Conservation (phyloP, 2,888 invertebrate genomes). For the Thereva unica region DNA sequence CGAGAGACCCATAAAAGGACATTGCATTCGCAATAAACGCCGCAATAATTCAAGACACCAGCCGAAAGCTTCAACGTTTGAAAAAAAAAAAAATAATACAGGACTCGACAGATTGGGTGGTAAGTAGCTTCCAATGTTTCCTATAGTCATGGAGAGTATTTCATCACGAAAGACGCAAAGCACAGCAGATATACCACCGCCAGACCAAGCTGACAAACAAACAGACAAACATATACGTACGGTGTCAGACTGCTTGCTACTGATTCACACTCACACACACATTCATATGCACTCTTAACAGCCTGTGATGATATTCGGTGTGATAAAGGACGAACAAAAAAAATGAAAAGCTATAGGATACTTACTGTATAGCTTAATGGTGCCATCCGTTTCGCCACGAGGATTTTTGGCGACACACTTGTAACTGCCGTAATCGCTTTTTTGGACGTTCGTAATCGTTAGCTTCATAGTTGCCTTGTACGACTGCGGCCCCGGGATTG, state of each 20-base stretch:
- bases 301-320: slow-evolving; percentile 6
- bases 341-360: slow-evolving; percentile 47
- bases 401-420: slow-evolving; percentile 89
- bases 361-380: slow-evolving; percentile 87
- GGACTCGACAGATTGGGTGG: slow-evolving; percentile 33
- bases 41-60: slow-evolving; percentile 39
- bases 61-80: not conserved
- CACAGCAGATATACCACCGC: too few species aligned
- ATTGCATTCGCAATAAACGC: slow-evolving; percentile 42
- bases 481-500: slow-evolving; percentile 69
- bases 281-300: slow-evolving; percentile 3
- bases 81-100: not conserved
- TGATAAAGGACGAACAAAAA: slow-evolving; percentile 16
- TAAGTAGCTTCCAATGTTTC: slow-evolving; percentile 31
- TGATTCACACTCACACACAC: too few species aligned
- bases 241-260: too few species aligned
- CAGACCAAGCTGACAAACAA: slow-evolving; percentile 4
- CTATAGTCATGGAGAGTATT: not conserved
- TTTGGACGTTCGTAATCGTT: slow-evolving; percentile 76
- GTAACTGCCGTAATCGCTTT: slow-evolving; percentile 83
- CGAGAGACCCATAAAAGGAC: slow-evolving; percentile 38
- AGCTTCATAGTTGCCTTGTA: slow-evolving; percentile 90
- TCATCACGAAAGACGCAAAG: not conserved
- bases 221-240: slow-evolving; percentile 14
- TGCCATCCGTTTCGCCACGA: slow-evolving; percentile 87